These are phyloP conservation scores for Neodiprion fabricii DNA, from an alignment of 1,140 invertebrate genomes.

Conservation along the genomic window DNA sequence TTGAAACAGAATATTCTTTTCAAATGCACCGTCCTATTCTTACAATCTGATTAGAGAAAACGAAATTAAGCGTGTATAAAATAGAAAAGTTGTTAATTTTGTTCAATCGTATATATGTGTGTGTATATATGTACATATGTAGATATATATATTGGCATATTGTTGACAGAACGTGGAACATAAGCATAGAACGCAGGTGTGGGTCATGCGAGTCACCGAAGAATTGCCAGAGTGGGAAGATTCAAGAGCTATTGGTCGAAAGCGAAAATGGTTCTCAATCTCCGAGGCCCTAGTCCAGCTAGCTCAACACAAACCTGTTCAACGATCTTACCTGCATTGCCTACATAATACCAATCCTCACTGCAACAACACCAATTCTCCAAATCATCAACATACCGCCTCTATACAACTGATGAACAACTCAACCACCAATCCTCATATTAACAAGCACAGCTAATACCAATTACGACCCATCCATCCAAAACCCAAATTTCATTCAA, in stretches of 20 bases:
- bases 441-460: constrained; percentile 59
- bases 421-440: constrained; percentile 52
- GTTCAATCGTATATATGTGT: too few relatives aligned
- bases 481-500: constrained; percentile 21
- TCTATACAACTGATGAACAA: constrained; percentile 58
- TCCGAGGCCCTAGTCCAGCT: constrained; percentile 86
- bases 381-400: constrained; percentile 51
- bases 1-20: too few relatives aligned
- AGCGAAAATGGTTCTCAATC: constrained; percentile 90
- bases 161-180: constrained; percentile 83
- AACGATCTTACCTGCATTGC: constrained; percentile 82
- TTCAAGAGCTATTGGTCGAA: constrained; percentile 84
- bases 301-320: constrained; percentile 88
- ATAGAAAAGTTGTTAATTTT: too few relatives aligned
- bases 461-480: constrained; percentile 36
- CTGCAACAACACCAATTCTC: constrained; percentile 45
- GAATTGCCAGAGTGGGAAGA: constrained; percentile 95
- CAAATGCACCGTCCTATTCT: too few relatives aligned
- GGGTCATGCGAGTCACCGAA: constrained; percentile 90
- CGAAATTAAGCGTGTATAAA: too few relatives aligned
- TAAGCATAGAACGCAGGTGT: constrained; percentile 91
- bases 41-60: too few relatives aligned
- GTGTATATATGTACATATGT: neutral
- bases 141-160: constrained; percentile 3
- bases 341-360: constrained; percentile 59